Evolutionary conservation across 2,113 vertebrate genomes (phyloP).

Genomic region (Phrynocephalus versicolor): DNA sequence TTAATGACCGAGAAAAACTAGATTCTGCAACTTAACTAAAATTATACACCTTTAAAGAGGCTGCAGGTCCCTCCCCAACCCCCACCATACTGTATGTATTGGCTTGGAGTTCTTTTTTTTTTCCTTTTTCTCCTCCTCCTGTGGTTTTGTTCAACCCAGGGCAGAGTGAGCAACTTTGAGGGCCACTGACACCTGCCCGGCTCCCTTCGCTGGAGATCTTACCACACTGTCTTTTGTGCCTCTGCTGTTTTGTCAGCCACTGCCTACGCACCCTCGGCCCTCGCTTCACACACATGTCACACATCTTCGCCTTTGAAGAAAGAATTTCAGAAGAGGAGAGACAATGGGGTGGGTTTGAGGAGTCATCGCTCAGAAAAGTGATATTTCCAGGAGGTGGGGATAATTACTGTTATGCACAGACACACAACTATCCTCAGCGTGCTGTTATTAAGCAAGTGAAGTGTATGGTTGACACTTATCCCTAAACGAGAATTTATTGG

Average conservation of each 20-base stretch:
- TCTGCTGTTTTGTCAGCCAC: neutral
- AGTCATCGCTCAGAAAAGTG: no score
- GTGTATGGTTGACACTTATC: neutral
- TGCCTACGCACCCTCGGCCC: neutral
- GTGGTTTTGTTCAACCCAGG: neutral
- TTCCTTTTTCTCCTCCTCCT: no score
- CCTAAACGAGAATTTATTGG: neutral
- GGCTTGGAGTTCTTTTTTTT: neutral
- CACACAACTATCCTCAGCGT: no score
- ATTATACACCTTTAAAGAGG: neutral
- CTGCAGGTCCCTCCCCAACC: neutral
- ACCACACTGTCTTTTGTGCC: neutral
- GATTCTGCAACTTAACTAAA: neutral
- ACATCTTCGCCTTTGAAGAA: neutral
- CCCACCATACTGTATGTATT: neutral
- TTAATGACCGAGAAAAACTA: neutral
- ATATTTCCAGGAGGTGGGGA: no score
- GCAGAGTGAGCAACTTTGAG: neutral
- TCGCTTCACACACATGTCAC: neutral
- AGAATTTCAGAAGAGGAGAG: no score
- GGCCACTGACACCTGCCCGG: neutral
- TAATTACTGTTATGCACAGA: no score
- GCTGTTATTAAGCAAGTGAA: no score
- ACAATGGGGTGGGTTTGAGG: no score
- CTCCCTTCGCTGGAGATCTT: neutral